phyloP scores from a whole-genome alignment of 1,140 invertebrate species.

The Drosophila ambigua region DNA sequence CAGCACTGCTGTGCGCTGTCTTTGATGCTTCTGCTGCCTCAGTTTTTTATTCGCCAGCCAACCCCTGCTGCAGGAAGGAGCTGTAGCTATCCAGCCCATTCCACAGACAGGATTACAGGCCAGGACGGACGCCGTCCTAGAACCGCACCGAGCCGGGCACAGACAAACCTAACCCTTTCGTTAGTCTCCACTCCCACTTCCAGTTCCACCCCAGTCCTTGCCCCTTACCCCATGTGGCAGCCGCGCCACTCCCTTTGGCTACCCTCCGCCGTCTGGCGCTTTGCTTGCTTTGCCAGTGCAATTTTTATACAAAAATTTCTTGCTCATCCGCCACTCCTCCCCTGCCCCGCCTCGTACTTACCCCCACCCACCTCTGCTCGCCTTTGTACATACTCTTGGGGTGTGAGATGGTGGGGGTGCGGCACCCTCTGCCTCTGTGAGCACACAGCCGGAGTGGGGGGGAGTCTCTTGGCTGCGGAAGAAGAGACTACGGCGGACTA shows the following conservation, averaged over 20 bases:
- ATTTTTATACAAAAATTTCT: constrained; percentile 82
- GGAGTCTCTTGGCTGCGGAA: constrained; percentile 57
- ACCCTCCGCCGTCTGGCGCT: constrained; percentile 67
- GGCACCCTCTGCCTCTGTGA: constrained; percentile 34
- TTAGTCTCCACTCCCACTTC: constrained; percentile 29
- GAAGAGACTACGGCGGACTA: constrained; percentile 56
- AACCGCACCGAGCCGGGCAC: constrained; percentile 32
- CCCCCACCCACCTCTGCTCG: constrained; percentile 1
- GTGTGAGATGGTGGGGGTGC: constrained; percentile 29
- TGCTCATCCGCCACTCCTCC: constrained; percentile 30
- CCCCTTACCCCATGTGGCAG: constrained; percentile 18
- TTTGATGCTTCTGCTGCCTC: constrained; percentile 56
- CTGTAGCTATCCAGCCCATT: constrained; percentile 16
- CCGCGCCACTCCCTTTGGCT: constrained; percentile 36
- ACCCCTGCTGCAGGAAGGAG: constrained; percentile 7
- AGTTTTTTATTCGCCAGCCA: constrained; percentile 21
- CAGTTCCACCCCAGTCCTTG: constrained; percentile 34
- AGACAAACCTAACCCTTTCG: constrained; percentile 45
- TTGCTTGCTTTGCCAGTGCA: constrained; percentile 70
- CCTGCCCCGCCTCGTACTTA: constrained; percentile 13
- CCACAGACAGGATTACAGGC: constrained; percentile 9
- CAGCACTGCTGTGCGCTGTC: constrained; percentile 32
- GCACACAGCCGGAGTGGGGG: constrained; percentile 25
- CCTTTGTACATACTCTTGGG: constrained; percentile 50
- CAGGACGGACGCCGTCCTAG: constrained; percentile 38